These are phyloP conservation scores for Choristoneura fumiferana DNA, from an alignment of 1,140 invertebrate species.

Conservation along the genomic window DNA sequence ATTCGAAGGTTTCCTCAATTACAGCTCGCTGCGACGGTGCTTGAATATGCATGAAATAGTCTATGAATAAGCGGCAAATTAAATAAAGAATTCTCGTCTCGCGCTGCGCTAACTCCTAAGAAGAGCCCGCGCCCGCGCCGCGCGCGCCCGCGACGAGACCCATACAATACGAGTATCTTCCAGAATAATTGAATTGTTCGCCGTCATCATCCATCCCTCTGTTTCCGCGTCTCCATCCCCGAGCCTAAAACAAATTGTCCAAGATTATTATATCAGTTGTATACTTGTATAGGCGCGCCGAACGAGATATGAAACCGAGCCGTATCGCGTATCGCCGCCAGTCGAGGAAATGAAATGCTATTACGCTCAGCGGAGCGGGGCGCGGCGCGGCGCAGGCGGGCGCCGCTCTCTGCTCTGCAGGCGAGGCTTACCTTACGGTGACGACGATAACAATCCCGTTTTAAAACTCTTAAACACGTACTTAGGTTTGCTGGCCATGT, in stretches of 20 bases:
- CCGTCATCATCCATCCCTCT: slow-evolving; percentile 13
- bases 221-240: background rate
- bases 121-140: background rate
- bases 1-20: slow-evolving; percentile 1
- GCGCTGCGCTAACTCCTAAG: background rate
- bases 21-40: slow-evolving; percentile 1
- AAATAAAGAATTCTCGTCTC: slow-evolving; percentile 9
- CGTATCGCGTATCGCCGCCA: slow-evolving; percentile 9
- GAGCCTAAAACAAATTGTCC: slow-evolving; percentile 6
- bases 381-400: background rate
- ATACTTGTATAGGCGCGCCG: slow-evolving; percentile 11
- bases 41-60: slow-evolving; percentile 5
- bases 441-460: background rate
- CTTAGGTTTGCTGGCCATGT: no score
- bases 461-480: background rate
- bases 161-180: background rate
- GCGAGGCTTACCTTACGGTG: background rate
- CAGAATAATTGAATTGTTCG: slow-evolving; percentile 18
- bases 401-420: background rate
- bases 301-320: slow-evolving; percentile 16
- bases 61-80: slow-evolving; percentile 15
- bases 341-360: slow-evolving; percentile 17
- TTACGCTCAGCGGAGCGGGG: slow-evolving; percentile 5
- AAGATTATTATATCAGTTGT: slow-evolving; percentile 12
- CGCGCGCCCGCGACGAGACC: background rate